Base-by-base conservation (phyloP, 2,113 vertebrate species). In the Lanius collurio region DNA sequence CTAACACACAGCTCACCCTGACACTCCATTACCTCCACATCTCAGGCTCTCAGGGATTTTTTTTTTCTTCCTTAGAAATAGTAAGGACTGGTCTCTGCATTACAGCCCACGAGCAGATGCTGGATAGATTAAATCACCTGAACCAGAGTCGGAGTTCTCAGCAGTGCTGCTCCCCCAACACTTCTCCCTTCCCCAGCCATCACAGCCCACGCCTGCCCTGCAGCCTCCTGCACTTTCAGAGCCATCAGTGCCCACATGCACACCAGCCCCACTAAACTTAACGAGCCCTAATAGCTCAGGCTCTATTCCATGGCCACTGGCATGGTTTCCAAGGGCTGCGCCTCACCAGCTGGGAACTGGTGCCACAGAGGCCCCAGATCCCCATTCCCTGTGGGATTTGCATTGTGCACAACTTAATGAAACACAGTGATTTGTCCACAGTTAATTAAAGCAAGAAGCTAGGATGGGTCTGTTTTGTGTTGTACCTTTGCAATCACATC, bases 271-370 rank as follows among this genome's bases (percentile, higher is more conserved):
- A 11, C 68, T 2, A 9, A 63, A 60, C 26, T 50, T 9, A 44
- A 35, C 0, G 0, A 74, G 42, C 26, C 42, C 53, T 13, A 13
- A 55, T 2, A 30, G 52, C 77, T 81, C 4, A 4, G 73, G 47
- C 68, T 91, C 70, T 21, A 19, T 21, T 31, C 63, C 15, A 22
- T 24, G 67, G 80, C 60, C 23, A 9, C 35, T 81, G 76, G 87
- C 69, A 26, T 0, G 7, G 44, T 50, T 46, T 24, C 46, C 24
- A 70, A 1, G 6, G 7, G 59, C 83, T 83, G 56, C 15, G 84
- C 80, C 62, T 64, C 68, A 50, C 68, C 92, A 89, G 53, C 74
- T 84, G 92, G 56, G 50, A 84, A 55, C 42, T 68, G 81, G 77
- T 89, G 90, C 78, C 74, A 67, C 73, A 55, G 30, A 56, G 84